Conservation (phyloP, 2,113 vertebrate species). For the Saccopteryx bilineata region DNA sequence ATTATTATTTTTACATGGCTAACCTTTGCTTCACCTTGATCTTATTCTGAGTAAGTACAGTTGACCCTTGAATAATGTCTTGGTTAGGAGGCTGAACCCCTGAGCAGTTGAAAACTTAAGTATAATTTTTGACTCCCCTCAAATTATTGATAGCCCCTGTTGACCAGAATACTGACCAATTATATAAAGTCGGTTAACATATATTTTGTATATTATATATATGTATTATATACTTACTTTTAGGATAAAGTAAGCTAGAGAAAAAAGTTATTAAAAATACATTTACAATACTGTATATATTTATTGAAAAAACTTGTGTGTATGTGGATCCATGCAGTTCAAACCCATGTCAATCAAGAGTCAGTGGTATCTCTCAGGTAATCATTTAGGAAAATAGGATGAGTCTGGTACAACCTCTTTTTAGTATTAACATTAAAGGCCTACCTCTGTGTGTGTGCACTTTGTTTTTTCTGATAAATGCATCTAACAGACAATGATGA, state of each 20-base stretch:
- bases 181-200: background rate
- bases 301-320: background rate
- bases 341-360: background rate
- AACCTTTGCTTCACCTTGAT: background rate
- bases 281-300: background rate
- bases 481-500: background rate
- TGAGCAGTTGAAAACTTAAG: background rate
- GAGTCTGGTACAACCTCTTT: background rate
- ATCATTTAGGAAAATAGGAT: background rate
- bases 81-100: background rate
- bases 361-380: background rate
- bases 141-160: background rate
- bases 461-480: background rate
- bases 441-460: background rate
- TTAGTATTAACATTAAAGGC: background rate
- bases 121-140: background rate
- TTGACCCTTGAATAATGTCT: background rate
- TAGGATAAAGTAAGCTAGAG: background rate
- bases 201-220: background rate
- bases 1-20: background rate
- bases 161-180: background rate
- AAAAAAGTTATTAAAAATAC: background rate
- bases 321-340: background rate
- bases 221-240: background rate
- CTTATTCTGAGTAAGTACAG: background rate